Percentiles rank a stretch among this genome's conserved stretches.
phyloP scores from a whole-genome alignment of 2,888 invertebrate species.

The Monochamus alternatus region DNA sequence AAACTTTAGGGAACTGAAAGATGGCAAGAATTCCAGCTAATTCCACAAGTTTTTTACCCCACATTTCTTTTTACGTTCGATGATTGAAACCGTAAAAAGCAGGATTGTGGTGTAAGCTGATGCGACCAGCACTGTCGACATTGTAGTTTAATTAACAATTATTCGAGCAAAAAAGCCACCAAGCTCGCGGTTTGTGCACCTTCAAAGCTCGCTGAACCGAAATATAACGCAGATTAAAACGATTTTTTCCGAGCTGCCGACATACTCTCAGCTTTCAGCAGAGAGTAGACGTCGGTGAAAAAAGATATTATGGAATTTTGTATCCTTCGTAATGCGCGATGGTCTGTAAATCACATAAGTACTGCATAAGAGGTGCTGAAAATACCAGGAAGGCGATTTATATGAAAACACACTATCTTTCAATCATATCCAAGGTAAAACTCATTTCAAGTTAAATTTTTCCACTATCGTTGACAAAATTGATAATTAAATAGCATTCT shows the following conservation, averaged over 20 bases:
- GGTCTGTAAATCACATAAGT: too few species aligned
- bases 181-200: conserved; percentile 14
- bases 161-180: conserved; percentile 13
- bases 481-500: too few species aligned
- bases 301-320: not conserved
- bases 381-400: too few species aligned
- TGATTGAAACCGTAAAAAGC: conserved; percentile 5
- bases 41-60: not conserved
- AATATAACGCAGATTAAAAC: conserved; percentile 22
- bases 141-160: conserved; percentile 23
- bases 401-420: too few species aligned
- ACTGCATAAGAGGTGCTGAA: too few species aligned
- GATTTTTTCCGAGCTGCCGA: conserved; percentile 11
- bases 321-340: too few species aligned
- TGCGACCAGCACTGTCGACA: not conserved
- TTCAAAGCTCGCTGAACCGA: conserved; percentile 7
- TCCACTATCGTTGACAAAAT: too few species aligned
- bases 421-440: too few species aligned
- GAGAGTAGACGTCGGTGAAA: not conserved
- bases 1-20: too few species aligned
- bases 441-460: too few species aligned
- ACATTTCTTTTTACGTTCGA: not conserved
- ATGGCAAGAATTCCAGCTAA: too few species aligned
- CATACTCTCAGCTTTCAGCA: not conserved
- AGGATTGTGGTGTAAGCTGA: not conserved